Percentiles rank a stretch among this genome's conserved stretches.
phyloP scores from a whole-genome alignment of 2,113 vertebrate species.

The Eira barbara region DNA sequence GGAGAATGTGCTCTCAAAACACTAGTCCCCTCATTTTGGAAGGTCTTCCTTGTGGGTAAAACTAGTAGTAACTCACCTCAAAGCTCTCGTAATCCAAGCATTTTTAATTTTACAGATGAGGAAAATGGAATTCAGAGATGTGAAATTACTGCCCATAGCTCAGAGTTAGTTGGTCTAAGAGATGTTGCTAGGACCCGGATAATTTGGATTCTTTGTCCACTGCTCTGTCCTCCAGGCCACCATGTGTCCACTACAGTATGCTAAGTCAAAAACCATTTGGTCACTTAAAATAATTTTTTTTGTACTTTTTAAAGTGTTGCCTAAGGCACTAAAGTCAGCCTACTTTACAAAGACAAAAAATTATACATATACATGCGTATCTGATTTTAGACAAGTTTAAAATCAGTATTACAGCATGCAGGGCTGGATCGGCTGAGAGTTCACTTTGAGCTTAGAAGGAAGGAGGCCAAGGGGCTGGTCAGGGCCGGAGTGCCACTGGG shows the following conservation, averaged over 20 bases:
- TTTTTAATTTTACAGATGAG: neutral
- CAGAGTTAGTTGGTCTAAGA: neutral
- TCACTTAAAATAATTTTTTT: neutral
- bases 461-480: neutral
- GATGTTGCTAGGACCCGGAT: neutral
- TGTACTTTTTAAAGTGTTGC: neutral
- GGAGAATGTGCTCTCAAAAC: neutral
- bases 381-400: neutral
- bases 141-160: neutral
- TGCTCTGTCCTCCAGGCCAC: neutral
- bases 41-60: neutral
- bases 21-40: neutral
- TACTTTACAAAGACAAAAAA: neutral
- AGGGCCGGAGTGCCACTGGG: neutral
- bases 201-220: neutral
- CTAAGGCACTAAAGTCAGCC: neutral
- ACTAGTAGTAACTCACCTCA: neutral
- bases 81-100: neutral
- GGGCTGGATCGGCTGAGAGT: neutral
- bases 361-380: neutral
- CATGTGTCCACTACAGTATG: rapidly evolving
- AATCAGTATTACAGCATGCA: neutral
- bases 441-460: neutral
- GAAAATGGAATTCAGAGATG: neutral
- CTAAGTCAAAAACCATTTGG: neutral